Conservation (phyloP, 2,113 vertebrate genomes). For the Pseudorasbora parva region DNA sequence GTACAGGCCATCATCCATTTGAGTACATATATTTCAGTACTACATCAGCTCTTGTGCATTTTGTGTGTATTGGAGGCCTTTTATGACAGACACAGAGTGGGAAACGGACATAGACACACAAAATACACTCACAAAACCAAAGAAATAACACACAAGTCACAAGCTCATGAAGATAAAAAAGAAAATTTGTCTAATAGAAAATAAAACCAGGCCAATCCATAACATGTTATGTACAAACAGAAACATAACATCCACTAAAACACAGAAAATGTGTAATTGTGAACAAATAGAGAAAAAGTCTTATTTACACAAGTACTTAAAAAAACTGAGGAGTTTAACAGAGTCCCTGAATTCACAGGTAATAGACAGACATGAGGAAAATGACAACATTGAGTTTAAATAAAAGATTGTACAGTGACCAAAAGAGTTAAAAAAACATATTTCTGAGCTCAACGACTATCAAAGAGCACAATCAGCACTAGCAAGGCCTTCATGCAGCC, state of each 20-base stretch:
- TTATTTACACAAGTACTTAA: neutral
- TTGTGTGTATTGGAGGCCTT: neutral
- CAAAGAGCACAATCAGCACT: neutral
- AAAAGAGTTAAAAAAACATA: slow-evolving; percentile 56
- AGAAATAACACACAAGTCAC: slow-evolving; percentile 1
- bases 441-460: slow-evolving; percentile 8
- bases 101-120: slow-evolving; percentile 8
- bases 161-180: slow-evolving; percentile 5
- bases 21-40: slow-evolving; percentile 17
- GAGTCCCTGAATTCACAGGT: slow-evolving; percentile 52
- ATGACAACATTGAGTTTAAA: slow-evolving; percentile 64
- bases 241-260: slow-evolving; percentile 13
- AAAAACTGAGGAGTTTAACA: slow-evolving; percentile 23
- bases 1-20: neutral
- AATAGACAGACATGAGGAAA: slow-evolving; percentile 59
- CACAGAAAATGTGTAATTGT: neutral
- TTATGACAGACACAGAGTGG: slow-evolving; percentile 2
- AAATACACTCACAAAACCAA: slow-evolving; percentile 8
- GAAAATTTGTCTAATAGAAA: neutral
- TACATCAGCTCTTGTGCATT: slow-evolving; percentile 5
- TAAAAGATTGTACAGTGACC: slow-evolving; percentile 57
- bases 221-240: slow-evolving; percentile 15
- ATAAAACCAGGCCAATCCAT: neutral
- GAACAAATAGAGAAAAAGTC: neutral
- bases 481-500: neutral